Base-by-base conservation (phyloP, 1,140 invertebrate species). In the Eueides isabella region DNA sequence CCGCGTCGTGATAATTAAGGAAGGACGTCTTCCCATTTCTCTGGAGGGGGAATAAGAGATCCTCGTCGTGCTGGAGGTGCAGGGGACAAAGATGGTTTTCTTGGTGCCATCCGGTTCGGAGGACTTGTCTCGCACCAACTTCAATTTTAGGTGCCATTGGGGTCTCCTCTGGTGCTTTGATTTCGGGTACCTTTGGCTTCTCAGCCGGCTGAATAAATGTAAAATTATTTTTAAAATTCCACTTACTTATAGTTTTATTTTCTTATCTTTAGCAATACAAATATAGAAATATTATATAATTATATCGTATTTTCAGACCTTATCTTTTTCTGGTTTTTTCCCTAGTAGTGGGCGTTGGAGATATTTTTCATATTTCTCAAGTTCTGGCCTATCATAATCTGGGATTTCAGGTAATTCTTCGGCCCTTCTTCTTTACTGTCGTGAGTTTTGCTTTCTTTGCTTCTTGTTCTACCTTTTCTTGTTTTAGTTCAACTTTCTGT, bases 1-100 rank as follows among this genome's bases (percentile, higher is more conserved):
- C 98, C 97, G 98, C 98, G 92, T 98, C 98, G 91, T 97, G 89
- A 98, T 98, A 83, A 98, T 97, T 76, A 98, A 94, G 82, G 97
- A 98, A 74, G 97, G 97, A 80, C 97, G 95, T 81, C 97, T 95
- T 80, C 96, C 97, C 92, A 96, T 96, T 89, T 96, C 97, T 97
- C 97, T 11, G 96, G 96, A 4, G 96, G 96, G 61, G 97, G 97
- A 87, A 98, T 96, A 62, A 98, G 95, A 12, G 97, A 98, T 29
- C 97, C 97, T 82, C 97, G 94, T 77, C 97, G 95, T 89, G 71
- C 96, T 93, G 85, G 90, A 35, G 88, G 85, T 65, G 95, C 96
- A n/a, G 97, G 97, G 67, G 95, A 96, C 70, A 98, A 91, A 0
- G 97, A 98, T 29, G 96, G 94, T 87, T 97, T 97, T 61, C 96